Conservation (phyloP, 2,888 invertebrate genomes). For the Entomobrya multifasciata region DNA sequence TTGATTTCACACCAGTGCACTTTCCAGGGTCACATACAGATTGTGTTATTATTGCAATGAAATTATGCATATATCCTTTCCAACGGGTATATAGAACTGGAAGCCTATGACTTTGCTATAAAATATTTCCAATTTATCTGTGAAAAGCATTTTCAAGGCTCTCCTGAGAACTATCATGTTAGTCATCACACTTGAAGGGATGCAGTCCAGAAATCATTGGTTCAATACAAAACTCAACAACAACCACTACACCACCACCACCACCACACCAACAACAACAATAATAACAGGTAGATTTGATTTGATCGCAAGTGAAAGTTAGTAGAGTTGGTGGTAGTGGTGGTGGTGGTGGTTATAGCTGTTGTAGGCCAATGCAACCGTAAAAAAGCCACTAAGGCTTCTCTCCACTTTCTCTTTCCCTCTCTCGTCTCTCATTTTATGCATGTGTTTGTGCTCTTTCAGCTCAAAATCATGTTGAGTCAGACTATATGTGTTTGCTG, state of each 20-base stretch:
- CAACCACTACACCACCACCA: neutral
- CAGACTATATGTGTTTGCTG: conserved; percentile 5
- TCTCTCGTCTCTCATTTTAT: neutral
- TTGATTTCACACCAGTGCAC: conserved; percentile 5
- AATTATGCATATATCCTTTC: too few relatives aligned
- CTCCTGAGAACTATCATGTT: conserved; percentile 44
- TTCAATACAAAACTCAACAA: conserved; percentile 27
- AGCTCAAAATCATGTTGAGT: conserved; percentile 7
- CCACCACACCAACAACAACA: conserved; percentile 2
- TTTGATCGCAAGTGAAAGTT: conserved; percentile 24
- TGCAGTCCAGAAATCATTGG: conserved; percentile 34
- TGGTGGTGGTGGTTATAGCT: neutral
- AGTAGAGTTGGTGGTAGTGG: neutral
- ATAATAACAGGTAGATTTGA: conserved; percentile 46
- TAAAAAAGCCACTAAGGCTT: conserved; percentile 9
- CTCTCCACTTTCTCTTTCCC: neutral
- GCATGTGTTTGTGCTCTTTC: conserved; percentile 6
- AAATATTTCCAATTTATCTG: conserved; percentile 48
- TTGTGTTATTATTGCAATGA: neutral
- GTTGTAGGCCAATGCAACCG: neutral
- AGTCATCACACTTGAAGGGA: conserved; percentile 48
- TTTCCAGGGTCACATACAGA: neutral
- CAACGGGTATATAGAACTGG: neutral
- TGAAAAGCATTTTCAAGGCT: conserved; percentile 43
- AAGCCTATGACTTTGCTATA: conserved; percentile 19